Base-by-base conservation (phyloP, 2,888 invertebrate genomes). In the Julus scanicus region DNA sequence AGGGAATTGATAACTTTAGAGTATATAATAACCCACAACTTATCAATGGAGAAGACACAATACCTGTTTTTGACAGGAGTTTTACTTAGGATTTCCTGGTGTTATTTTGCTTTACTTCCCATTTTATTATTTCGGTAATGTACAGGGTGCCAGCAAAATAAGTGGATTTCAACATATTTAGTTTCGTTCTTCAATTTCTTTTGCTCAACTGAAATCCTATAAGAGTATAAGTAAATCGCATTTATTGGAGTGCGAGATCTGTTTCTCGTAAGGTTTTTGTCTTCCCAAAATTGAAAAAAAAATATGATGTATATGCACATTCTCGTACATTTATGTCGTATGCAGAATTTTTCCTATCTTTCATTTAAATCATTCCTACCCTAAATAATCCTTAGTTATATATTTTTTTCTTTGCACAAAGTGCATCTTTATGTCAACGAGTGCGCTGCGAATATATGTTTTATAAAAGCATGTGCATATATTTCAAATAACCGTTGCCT, bases 351-450 rank as follows among this genome's bases (percentile, higher is more conserved):
- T 53, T 53, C n/a, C 15, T 53, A 53, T 53, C 1, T 63, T 17
- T 17, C 63, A n/a, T n/a, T 63, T 63, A 63, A 63, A 63, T 63
- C 63, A 63, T 63, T 6, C 63, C 3, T 17, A 17, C n/a, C 17
- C 63, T 63, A 63, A 63, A n/a, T n/a, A 63, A 63, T 63, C 63
- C 63, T n/a, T 63, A 44, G 44, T 44, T 44, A 5, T n/a, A 13
- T 3, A 2, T n/a, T 17, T 63, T n/a, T 63, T 63, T 63, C n/a
- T 63, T n/a, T 63, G 3, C 63, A 15, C n/a, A n/a, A 63, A 63
- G 63, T 63, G 63, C 63, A n/a, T 63, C 63, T 63, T 63, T 63
- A 63, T 63, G 63, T 63, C n/a, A 63, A 17, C n/a, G 63, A n/a
- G 5, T n/a, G 2, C 17, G n/a, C n/a, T 63, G 63, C 3, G 63